Conservation (phyloP, 2,113 vertebrate species). For the Typhlomys cinereus region DNA sequence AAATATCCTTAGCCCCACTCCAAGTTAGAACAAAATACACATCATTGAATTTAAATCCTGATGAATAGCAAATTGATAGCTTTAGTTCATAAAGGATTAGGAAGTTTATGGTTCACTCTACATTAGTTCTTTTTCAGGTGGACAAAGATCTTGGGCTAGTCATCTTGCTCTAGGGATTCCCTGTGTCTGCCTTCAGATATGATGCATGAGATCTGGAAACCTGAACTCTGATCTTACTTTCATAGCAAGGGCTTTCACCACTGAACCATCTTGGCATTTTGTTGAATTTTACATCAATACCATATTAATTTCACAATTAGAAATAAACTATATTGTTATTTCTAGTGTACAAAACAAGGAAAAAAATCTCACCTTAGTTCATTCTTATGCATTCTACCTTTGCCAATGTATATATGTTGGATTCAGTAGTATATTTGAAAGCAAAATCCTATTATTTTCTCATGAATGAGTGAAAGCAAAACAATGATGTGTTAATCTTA, state of each 20-base stretch:
- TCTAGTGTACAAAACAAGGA: constrained; percentile 30
- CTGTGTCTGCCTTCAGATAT: too few species aligned
- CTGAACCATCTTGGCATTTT: background rate
- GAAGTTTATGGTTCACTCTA: background rate
- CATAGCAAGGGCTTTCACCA: too few species aligned
- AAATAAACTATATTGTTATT: background rate
- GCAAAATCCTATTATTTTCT: constrained; percentile 32
- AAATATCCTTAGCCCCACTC: constrained; percentile 12
- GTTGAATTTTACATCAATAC: constrained; percentile 6
- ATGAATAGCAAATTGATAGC: background rate
- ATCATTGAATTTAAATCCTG: constrained; percentile 14
- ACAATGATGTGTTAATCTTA: background rate
- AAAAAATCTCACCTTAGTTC: background rate
- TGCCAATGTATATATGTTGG: background rate
- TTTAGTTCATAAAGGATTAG: background rate
- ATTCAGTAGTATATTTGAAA: constrained; percentile 20
- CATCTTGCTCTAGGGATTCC: too few species aligned
- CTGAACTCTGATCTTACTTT: too few species aligned
- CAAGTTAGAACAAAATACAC: background rate
- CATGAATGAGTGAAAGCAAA: constrained; percentile 26
- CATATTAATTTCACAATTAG: background rate
- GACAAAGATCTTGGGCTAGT: background rate
- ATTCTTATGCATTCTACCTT: background rate
- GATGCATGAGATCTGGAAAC: too few species aligned
- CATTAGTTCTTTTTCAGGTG: background rate